These are phyloP conservation scores for Portevinia maculata DNA, from an alignment of 2,888 invertebrate species.

Conservation along the genomic window DNA sequence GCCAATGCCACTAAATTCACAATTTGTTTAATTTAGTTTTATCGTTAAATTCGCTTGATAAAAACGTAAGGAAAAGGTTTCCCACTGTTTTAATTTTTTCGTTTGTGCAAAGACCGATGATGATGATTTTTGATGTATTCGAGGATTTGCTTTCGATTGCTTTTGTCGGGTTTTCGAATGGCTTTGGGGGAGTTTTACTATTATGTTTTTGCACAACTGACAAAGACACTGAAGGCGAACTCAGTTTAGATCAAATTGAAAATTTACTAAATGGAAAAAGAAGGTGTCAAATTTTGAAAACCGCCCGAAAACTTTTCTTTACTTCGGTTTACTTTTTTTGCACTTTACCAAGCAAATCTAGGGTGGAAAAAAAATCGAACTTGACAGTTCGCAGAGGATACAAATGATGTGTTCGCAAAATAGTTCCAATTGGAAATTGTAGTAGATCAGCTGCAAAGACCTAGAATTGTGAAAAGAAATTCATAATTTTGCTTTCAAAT, in stretches of 20 bases:
- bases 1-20: slow-evolving; percentile 45
- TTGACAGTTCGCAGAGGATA: slow-evolving; percentile 68
- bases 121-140: slow-evolving; percentile 70
- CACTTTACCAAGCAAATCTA: slow-evolving; percentile 64
- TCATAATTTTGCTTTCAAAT: background rate
- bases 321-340: slow-evolving; percentile 59
- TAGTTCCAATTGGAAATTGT: slow-evolving; percentile 24
- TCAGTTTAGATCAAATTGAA: slow-evolving; percentile 30
- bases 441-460: slow-evolving; percentile 40
- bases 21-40: slow-evolving; percentile 65
- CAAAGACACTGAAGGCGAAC: slow-evolving; percentile 11
- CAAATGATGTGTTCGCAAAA: slow-evolving; percentile 60
- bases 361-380: slow-evolving; percentile 74
- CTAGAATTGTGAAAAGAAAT: background rate
- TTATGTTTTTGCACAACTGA: slow-evolving; percentile 2
- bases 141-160: slow-evolving; percentile 44
- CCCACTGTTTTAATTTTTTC: slow-evolving; percentile 33
- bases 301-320: slow-evolving; percentile 74
- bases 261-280: slow-evolving; percentile 33
- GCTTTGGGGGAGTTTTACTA: slow-evolving; percentile 3
- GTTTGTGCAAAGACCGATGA: slow-evolving; percentile 70
- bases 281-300: slow-evolving; percentile 64
- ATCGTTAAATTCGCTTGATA: slow-evolving; percentile 36
- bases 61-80: slow-evolving; percentile 18
- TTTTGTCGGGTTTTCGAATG: slow-evolving; percentile 14